Percentiles rank a stretch among this genome's conserved stretches.
Evolutionary conservation across 2,888 invertebrate genomes (phyloP).

Genomic region (Caenorhabditis zanzibari): DNA sequence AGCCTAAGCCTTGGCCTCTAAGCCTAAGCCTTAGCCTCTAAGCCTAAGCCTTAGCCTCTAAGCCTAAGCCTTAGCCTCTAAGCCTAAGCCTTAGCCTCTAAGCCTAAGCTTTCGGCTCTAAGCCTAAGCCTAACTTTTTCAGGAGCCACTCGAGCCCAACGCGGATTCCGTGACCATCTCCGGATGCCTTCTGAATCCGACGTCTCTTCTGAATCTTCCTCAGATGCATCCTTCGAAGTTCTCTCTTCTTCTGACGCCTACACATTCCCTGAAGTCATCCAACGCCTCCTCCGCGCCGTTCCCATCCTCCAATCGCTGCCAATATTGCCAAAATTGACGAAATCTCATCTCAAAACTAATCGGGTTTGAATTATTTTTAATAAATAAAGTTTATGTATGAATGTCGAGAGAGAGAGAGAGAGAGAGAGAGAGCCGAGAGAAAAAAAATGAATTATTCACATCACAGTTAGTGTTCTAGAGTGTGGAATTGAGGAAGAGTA

Average conservation of each 20-base stretch:
- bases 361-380: constrained; percentile 23
- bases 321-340: constrained; percentile 49
- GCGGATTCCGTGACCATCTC: constrained; percentile 71
- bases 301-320: constrained; percentile 57
- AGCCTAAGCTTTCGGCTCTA: no score
- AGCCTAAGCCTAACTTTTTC: not conserved
- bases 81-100: no score
- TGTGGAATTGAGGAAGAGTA: constrained; percentile 25
- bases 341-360: constrained; percentile 38
- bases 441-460: constrained; percentile 38
- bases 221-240: constrained; percentile 3
- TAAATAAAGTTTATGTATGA: constrained; percentile 2
- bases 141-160: constrained; percentile 74
- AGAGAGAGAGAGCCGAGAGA: not conserved
- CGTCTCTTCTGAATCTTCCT: constrained; percentile 18
- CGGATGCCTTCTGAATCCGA: constrained; percentile 16
- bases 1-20: no score
- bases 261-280: constrained; percentile 40
- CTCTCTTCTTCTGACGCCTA: constrained; percentile 46
- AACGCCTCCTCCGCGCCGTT: constrained; percentile 43
- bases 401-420: no score
- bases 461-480: constrained; percentile 40
- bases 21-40: no score
- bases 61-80: no score
- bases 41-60: no score